Percentiles rank a stretch among this genome's conserved stretches.
These are phyloP conservation scores for Aromia moschata DNA, from an alignment of 2,888 invertebrate genomes.

Conservation along the genomic window DNA sequence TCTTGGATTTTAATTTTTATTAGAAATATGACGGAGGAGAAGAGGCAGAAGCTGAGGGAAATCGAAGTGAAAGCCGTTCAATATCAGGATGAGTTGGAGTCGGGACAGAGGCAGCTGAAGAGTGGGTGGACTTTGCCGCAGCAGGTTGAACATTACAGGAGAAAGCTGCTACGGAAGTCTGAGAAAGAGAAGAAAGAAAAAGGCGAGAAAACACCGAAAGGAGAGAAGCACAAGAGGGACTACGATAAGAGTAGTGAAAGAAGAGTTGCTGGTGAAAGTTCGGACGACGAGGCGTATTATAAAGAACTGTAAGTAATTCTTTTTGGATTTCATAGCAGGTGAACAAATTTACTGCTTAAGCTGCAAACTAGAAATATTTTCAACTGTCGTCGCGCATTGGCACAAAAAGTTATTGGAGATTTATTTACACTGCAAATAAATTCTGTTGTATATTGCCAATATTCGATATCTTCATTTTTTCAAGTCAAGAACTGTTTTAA, in stretches of 20 bases:
- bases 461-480: no score
- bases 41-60: conserved; percentile 82
- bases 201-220: conserved; percentile 50
- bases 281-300: conserved; percentile 60
- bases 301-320: conserved; percentile 60
- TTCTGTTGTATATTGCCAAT: no score
- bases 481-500: no score
- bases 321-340: background rate
- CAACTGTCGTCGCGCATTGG: no score
- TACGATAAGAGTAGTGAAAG: conserved; percentile 59
- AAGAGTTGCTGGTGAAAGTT: conserved; percentile 49
- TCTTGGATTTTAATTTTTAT: conserved; percentile 15
- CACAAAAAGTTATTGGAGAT: no score
- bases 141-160: conserved; percentile 90
- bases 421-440: no score
- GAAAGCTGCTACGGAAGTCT: conserved; percentile 84
- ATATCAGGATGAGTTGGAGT: conserved; percentile 95
- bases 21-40: conserved; percentile 73
- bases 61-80: conserved; percentile 95
- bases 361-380: no score
- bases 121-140: conserved; percentile 79
- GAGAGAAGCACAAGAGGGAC: conserved; percentile 58
- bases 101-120: conserved; percentile 78
- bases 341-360: no score
- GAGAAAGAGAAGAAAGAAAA: conserved; percentile 61